Percentiles rank a stretch among this genome's conserved stretches.
These are phyloP conservation scores for Sardina pilchardus DNA, from an alignment of 2,113 vertebrate species.

Conservation along the genomic window DNA sequence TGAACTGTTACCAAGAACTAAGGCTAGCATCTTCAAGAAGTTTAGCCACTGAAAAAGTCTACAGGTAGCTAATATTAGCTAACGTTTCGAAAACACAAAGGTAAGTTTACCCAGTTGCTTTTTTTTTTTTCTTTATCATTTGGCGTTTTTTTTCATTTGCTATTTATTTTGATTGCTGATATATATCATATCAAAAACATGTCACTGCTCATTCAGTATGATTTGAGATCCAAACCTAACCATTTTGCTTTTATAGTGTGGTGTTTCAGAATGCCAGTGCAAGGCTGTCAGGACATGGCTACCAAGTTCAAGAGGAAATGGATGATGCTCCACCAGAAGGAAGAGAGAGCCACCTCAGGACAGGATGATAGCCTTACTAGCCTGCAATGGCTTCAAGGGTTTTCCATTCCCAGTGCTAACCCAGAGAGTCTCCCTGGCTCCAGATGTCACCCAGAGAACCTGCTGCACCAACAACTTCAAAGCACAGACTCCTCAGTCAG, in stretches of 20 bases:
- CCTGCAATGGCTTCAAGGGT: constrained; percentile 65
- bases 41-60: neutral
- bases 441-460: neutral
- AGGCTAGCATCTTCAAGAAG: neutral
- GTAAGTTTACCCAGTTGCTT: neutral
- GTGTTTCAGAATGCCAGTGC: constrained; percentile 43
- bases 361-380: constrained; percentile 64
- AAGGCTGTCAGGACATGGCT: constrained; percentile 28
- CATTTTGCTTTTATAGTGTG: neutral
- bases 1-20: neutral
- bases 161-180: neutral
- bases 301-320: constrained; percentile 34
- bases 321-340: constrained; percentile 34
- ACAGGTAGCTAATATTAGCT: neutral
- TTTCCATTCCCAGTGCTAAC: constrained; percentile 54
- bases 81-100: neutral
- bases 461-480: neutral
- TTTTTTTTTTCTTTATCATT: neutral
- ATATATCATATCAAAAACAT: neutral
- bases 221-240: neutral
- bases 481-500: constrained; percentile 49
- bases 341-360: neutral
- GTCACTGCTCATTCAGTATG: neutral
- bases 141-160: too few relatives aligned
- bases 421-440: constrained; percentile 41